Percentiles rank a stretch among this genome's conserved stretches.
Conservation (phyloP, 2,797 vertebrate species). For the Channallabes apus region DNA sequence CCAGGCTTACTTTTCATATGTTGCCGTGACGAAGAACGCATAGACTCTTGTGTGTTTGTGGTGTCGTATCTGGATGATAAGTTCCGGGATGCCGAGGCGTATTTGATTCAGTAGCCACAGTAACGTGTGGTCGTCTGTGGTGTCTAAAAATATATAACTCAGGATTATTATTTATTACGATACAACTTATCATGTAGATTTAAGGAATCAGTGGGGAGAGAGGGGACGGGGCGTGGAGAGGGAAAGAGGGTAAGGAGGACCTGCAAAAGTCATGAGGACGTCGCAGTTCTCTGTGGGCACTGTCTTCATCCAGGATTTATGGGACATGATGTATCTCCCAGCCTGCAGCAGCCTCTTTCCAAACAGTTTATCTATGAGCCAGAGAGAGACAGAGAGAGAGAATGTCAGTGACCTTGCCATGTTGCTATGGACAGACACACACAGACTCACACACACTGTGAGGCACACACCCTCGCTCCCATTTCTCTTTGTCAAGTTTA, state of each 20-base stretch:
- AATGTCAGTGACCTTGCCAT: conserved; percentile 40
- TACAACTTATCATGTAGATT: not conserved
- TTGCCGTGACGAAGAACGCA: conserved; percentile 96
- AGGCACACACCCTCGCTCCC: conserved; percentile 33
- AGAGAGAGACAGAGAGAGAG: not conserved
- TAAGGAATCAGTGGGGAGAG: not conserved
- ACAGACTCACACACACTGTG: conserved; percentile 30
- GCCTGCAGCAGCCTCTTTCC: conserved; percentile 94
- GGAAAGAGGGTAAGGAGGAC: conserved; percentile 64
- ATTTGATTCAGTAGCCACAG: conserved; percentile 98
- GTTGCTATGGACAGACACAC: conserved; percentile 48
- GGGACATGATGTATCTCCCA: conserved; percentile 96
- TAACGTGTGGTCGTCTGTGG: conserved; percentile 93
- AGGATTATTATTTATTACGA: conserved; percentile 13
- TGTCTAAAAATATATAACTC: conserved; percentile 63
- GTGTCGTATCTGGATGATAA: conserved; percentile 96
- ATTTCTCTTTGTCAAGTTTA: conserved; percentile 59
- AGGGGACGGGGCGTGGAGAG: not conserved
- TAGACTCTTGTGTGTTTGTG: conserved; percentile 91
- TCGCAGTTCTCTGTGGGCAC: conserved; percentile 98
- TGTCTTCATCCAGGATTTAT: conserved; percentile 99
- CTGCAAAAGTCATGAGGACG: conserved; percentile 95
- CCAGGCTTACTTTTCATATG: conserved; percentile 87
- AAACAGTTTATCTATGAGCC: conserved; percentile 87
- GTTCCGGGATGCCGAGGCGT: conserved; percentile 93